Evolutionary conservation across 1,140 invertebrate species (phyloP), one percentile per base, ranked within the genome.

Genomic region (Habropoda laboriosa): DNA sequence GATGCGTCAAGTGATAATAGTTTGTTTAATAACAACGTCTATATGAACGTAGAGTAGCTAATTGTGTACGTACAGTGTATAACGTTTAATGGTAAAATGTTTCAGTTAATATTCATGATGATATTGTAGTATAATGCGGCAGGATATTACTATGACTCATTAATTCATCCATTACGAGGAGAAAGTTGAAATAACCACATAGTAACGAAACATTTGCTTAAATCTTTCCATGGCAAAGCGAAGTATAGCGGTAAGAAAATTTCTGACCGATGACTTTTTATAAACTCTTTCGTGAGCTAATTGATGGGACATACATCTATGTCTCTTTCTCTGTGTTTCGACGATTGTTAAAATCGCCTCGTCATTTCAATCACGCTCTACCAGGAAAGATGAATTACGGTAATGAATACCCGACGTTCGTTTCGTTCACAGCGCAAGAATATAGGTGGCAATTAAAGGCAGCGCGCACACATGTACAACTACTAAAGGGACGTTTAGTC

Each of bases 401-500:
- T 55, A 63, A 79, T 72, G 68, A 61, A 53, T 45, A n/a, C 13
- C 3, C 38, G 35, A 42, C 49, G 30, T 71, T 73, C 45, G 30
- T 72, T 72, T 53, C 55, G 55, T 27, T 38, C 42, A 12, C 51
- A 16, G 38, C 18, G 7, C 38, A n/a, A 21, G 66, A 42, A 42
- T 72, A 73, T 63, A 51, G 57, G 47, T 72, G 57, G 73, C 61
- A 64, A 60, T 80, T 79, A 76, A 45, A 57, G 49, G 13, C 27
- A 45, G 30, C 66, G 38, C 12, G 58, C 40, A 38, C 21, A 42
- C 42, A 49, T 27, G 64, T 2, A 35, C 27, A 13, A 27, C 42
- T 21, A 42, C n/a, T 45, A 47, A 63, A 83, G 45, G 78, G 79
- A 72, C 72, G 45, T 64, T 73, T 64, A 57, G 83, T 79, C 83